phyloP scores from a whole-genome alignment of 2,888 invertebrate species.

The Cylindroiulus punctatus region DNA sequence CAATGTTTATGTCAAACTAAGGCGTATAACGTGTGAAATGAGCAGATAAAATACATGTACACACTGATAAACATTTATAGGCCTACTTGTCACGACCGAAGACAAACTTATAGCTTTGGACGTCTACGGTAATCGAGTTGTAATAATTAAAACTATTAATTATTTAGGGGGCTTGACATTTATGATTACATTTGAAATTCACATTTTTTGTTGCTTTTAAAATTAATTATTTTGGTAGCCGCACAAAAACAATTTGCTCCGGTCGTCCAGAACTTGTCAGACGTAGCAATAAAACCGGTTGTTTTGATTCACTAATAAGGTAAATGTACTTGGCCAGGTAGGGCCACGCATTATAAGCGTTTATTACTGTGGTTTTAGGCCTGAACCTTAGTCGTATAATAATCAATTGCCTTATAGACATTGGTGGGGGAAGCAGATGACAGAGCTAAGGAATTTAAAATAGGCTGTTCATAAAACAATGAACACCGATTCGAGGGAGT shows the following conservation, averaged over 20 bases:
- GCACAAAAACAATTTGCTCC: conserved; percentile 40
- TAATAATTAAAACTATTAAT: conserved; percentile 45
- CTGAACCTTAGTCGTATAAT: conserved; percentile 2
- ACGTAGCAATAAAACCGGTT: conserved; percentile 25
- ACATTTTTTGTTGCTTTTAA: conserved; percentile 27
- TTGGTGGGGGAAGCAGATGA: not conserved
- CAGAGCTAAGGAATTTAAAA: not conserved
- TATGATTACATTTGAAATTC: conserved; percentile 47
- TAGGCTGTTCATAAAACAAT: not conserved
- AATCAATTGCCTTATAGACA: not conserved
- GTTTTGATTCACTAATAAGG: conserved; percentile 40
- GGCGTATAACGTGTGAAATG: not conserved
- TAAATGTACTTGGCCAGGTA: conserved; percentile 2
- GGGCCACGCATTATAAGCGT: conserved; percentile 8
- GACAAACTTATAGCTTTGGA: not conserved
- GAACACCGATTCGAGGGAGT: not conserved
- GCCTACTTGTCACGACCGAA: not conserved
- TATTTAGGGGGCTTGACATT: conserved; percentile 36
- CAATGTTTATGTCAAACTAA: not conserved
- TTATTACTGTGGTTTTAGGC: conserved; percentile 15
- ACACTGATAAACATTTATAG: conserved; percentile 18
- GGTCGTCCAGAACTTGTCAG: conserved; percentile 11
- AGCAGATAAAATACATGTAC: conserved; percentile 5
- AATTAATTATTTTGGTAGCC: conserved; percentile 47
- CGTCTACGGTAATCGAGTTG: conserved; percentile 20